A percentile compares a stretch with the other conserved stretches of the same genome.
Evolutionary conservation across 2,888 invertebrate species (phyloP).

Genomic region (Leucozona laternaria): DNA sequence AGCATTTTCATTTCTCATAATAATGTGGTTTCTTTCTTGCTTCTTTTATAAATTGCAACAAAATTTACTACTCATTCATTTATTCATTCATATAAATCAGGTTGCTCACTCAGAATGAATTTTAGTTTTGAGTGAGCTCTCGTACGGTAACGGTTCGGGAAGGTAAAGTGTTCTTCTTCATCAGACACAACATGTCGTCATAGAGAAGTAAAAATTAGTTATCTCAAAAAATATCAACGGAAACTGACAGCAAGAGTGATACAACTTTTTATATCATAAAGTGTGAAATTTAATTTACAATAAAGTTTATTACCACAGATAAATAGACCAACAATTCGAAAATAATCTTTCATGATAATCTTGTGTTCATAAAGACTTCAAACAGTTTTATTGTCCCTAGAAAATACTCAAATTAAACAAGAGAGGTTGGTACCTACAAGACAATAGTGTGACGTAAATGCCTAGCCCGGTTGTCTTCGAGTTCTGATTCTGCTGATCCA

Average conservation of each 20-base stretch:
- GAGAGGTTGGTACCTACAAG: conserved; percentile 24
- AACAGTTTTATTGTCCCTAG: neutral
- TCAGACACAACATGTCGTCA: conserved; percentile 5
- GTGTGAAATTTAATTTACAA: conserved; percentile 16
- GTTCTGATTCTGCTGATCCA: conserved; percentile 2
- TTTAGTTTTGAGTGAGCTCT: conserved; percentile 72
- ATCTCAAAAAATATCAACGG: neutral
- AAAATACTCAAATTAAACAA: neutral
- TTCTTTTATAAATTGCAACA: conserved; percentile 21
- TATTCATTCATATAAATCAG: conserved; percentile 49
- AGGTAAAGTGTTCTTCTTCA: conserved; percentile 8
- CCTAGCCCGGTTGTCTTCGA: conserved; percentile 2
- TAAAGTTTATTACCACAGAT: conserved; percentile 19
- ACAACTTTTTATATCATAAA: conserved; percentile 3
- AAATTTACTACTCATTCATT: neutral
- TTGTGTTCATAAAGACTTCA: neutral
- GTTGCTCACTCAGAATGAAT: conserved; percentile 37
- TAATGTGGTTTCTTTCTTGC: neutral
- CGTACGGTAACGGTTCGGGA: conserved; percentile 46
- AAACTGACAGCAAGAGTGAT: conserved; percentile 11
- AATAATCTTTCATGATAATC: conserved; percentile 2
- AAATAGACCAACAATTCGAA: neutral
- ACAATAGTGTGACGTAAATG: conserved; percentile 6
- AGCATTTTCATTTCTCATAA: neutral
- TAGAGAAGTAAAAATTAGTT: neutral